A percentile compares a stretch with the other conserved stretches of the same genome.
Evolutionary conservation across 2,113 vertebrate genomes (phyloP).

Genomic region (Grammomys surdaster): DNA sequence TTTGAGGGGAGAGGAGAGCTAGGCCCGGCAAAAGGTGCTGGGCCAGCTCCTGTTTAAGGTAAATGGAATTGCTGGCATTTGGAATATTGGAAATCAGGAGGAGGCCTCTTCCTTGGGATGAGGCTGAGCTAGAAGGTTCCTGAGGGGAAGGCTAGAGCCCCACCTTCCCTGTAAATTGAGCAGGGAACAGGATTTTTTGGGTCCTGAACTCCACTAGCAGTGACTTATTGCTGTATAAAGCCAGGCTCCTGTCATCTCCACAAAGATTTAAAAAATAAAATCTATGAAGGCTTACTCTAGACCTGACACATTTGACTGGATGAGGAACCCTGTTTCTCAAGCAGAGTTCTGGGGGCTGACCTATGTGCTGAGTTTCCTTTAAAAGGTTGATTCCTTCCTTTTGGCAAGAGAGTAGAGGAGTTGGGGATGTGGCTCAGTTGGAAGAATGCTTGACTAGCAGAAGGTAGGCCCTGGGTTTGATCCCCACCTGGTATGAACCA

Average conservation of each 20-base stretch:
- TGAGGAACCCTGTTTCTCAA: neutral
- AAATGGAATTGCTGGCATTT: neutral
- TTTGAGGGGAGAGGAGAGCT: neutral
- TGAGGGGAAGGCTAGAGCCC: neutral
- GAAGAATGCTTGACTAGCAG: neutral
- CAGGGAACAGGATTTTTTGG: neutral
- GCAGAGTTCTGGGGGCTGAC: too few species aligned
- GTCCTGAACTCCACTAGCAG: neutral
- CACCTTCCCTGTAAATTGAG: neutral
- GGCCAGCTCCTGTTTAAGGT: neutral
- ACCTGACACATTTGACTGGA: neutral
- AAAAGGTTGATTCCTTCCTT: neutral
- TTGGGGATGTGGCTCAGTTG: neutral
- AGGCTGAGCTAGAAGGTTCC: neutral
- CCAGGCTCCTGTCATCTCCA: neutral
- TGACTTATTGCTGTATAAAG: rapidly evolving
- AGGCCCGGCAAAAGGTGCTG: neutral
- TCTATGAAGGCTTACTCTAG: neutral
- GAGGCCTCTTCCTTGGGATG: neutral
- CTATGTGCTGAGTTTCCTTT: neutral
- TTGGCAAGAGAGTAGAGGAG: neutral
- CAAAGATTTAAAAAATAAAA: neutral
- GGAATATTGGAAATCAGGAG: neutral
- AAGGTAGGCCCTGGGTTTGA: neutral
- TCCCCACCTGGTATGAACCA: neutral